Evolutionary conservation across 2,888 invertebrate genomes (phyloP).

Genomic region (Philereme transversata): DNA sequence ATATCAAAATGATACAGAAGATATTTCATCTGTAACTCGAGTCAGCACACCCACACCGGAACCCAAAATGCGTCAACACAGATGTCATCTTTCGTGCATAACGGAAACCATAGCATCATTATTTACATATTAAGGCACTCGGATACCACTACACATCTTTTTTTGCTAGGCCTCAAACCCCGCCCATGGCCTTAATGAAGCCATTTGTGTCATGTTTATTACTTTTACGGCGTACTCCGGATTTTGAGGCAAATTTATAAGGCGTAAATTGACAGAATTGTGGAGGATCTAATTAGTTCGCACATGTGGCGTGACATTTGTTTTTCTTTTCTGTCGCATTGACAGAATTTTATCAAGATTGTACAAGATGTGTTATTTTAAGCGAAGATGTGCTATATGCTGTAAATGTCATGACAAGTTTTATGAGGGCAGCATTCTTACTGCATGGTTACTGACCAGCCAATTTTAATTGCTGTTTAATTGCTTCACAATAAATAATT

Average conservation of each 20-base stretch:
- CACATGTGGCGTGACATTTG: constrained; percentile 47
- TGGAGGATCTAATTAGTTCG: constrained; percentile 65
- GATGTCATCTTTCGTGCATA: constrained; percentile 69
- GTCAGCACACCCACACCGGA: constrained; percentile 58
- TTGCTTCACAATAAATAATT: constrained; percentile 19
- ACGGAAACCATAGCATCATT: constrained; percentile 76
- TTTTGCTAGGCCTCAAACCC: constrained; percentile 70
- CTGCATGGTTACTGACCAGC: constrained; percentile 8
- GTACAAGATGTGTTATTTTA: neutral
- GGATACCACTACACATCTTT: constrained; percentile 66
- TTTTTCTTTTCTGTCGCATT: constrained; percentile 7
- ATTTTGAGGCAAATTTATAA: constrained; percentile 78
- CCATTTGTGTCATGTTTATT: constrained; percentile 81
- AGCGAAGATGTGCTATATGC: neutral
- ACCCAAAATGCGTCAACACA: constrained; percentile 60
- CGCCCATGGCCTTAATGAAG: constrained; percentile 78
- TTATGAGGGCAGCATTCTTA: constrained; percentile 20
- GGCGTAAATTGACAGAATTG: constrained; percentile 77
- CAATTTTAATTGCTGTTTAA: constrained; percentile 22
- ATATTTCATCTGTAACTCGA: constrained; percentile 26
- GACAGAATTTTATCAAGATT: constrained; percentile 13
- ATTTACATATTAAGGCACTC: constrained; percentile 74
- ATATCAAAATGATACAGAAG: constrained; percentile 13
- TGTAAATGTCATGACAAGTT: constrained; percentile 14
- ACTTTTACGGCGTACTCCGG: constrained; percentile 77